Percentiles rank a stretch among this genome's conserved stretches.
Evolutionary conservation across 2,797 vertebrate genomes (phyloP).

Genomic region (Chromobotia macracanthus): DNA sequence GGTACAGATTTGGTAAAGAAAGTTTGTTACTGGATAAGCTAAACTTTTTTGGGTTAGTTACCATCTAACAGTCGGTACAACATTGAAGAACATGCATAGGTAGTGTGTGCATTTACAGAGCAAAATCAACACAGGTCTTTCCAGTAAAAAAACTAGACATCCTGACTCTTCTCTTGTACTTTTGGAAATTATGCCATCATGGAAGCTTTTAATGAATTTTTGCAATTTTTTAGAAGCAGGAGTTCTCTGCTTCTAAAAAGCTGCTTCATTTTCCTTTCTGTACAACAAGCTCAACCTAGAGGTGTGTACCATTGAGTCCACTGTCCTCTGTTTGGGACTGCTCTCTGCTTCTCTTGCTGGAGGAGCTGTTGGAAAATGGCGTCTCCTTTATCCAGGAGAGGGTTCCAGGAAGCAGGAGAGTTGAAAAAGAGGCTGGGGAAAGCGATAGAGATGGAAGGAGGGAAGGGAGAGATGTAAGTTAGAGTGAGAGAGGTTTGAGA

Average conservation of each 20-base stretch:
- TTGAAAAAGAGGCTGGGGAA: constrained; percentile 58
- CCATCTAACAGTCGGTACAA: too few species aligned
- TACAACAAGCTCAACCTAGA: constrained; percentile 9
- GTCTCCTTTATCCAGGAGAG: constrained; percentile 68
- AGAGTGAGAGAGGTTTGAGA: constrained; percentile 53
- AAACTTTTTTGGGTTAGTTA: too few species aligned
- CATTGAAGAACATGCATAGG: too few species aligned
- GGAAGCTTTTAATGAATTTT: too few species aligned
- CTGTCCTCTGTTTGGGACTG: constrained; percentile 69
- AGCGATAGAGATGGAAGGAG: constrained; percentile 52
- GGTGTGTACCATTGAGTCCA: constrained; percentile 80
- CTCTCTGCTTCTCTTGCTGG: constrained; percentile 72
- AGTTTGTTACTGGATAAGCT: too few species aligned
- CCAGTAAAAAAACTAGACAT: too few species aligned
- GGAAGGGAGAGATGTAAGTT: constrained; percentile 36
- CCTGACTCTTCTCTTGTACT: too few species aligned
- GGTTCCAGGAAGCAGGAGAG: constrained; percentile 71
- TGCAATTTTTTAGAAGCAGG: neutral
- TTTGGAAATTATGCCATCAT: too few species aligned
- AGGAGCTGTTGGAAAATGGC: constrained; percentile 69
- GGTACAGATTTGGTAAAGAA: too few species aligned
- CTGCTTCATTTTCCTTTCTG: neutral
- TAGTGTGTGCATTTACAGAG: too few species aligned
- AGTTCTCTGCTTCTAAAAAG: too few species aligned
- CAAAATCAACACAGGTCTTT: too few species aligned